These are phyloP conservation scores for Oasisia sp. DNA, from an alignment of 2,888 invertebrate genomes.

Conservation along the genomic window DNA sequence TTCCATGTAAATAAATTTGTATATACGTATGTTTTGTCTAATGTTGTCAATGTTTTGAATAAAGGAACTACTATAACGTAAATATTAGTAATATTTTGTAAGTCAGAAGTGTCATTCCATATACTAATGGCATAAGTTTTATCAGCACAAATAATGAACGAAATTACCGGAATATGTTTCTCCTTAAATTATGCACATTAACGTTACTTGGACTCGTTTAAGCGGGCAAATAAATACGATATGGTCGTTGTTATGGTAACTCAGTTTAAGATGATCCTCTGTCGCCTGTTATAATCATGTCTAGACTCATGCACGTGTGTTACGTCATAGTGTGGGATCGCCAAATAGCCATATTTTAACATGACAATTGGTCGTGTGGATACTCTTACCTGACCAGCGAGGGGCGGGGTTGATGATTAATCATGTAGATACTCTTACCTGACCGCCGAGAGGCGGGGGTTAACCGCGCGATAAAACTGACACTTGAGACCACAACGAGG, in stretches of 20 bases:
- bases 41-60: too few species aligned
- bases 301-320: neutral
- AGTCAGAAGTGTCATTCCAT: neutral
- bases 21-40: too few species aligned
- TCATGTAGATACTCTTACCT: neutral
- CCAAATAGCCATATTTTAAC: neutral
- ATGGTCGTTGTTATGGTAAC: too few species aligned
- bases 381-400: neutral
- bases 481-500: neutral
- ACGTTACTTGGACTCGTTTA: too few species aligned
- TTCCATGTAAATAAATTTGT: too few species aligned
- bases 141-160: too few species aligned
- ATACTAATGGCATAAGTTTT: neutral
- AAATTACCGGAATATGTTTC: too few species aligned
- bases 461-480: neutral
- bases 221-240: too few species aligned
- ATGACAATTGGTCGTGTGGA: neutral
- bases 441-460: neutral
- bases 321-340: neutral
- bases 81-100: neutral
- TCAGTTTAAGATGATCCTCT: too few species aligned
- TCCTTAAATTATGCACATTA: too few species aligned
- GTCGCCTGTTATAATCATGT: too few species aligned
- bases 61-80: too few species aligned
- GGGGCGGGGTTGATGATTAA: neutral